Conservation (phyloP, 2,888 invertebrate species). For the Monochamus alternatus region DNA sequence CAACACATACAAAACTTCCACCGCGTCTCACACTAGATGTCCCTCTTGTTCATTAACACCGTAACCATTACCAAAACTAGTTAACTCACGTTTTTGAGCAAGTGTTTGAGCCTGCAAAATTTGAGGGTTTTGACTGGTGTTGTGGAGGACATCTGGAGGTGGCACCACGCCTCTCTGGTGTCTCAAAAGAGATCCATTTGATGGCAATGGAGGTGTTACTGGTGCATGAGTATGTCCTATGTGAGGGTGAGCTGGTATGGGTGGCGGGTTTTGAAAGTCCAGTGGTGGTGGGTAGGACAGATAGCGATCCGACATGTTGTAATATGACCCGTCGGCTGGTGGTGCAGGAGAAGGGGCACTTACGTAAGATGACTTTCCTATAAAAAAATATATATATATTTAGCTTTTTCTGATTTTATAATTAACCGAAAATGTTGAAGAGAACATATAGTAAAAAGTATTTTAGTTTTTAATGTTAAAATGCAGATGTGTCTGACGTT, state of each 20-base stretch:
- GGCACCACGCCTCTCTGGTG: constrained; percentile 66
- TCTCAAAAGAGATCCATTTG: constrained; percentile 68
- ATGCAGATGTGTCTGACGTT: too few species aligned
- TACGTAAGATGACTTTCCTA: constrained; percentile 77
- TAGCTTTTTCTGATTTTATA: too few species aligned
- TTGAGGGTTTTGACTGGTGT: constrained; percentile 69
- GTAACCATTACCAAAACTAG: constrained; percentile 70
- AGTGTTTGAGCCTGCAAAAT: constrained; percentile 70
- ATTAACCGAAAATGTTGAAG: too few species aligned
- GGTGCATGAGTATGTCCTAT: constrained; percentile 71
- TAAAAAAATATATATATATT: constrained; percentile 45
- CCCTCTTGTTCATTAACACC: constrained; percentile 71
- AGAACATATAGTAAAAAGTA: too few species aligned
- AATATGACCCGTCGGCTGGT: constrained; percentile 85
- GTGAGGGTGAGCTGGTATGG: constrained; percentile 72
- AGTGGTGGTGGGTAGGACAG: constrained; percentile 85
- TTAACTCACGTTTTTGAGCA: constrained; percentile 68
- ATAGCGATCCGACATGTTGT: constrained; percentile 87
- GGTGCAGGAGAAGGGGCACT: constrained; percentile 83
- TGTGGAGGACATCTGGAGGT: constrained; percentile 70
- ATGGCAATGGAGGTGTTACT: constrained; percentile 64
- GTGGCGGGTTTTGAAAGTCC: constrained; percentile 75
- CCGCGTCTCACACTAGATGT: constrained; percentile 71
- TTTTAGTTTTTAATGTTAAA: too few species aligned
- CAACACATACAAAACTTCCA: constrained; percentile 65